Percentiles rank a stretch among this genome's conserved stretches.
These are phyloP conservation scores for Eumerus sabulonum DNA, from an alignment of 2,888 invertebrate species.

Conservation along the genomic window DNA sequence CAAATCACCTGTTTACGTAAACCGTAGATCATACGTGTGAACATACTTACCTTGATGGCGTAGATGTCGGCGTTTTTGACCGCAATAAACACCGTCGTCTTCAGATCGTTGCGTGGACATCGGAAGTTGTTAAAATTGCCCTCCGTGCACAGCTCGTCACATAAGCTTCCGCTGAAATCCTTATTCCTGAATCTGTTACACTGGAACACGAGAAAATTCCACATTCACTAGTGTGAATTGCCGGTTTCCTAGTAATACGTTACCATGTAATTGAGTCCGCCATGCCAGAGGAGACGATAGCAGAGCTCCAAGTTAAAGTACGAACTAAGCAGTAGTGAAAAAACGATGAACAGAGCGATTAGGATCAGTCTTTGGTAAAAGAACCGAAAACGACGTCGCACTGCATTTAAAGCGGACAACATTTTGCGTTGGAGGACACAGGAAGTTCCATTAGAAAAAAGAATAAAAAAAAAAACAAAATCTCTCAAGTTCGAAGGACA, in stretches of 20 bases:
- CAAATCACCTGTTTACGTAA: background rate
- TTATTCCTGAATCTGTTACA: conserved; percentile 75
- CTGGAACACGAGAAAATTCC: conserved; percentile 66
- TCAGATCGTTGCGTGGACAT: conserved; percentile 75
- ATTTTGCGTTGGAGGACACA: conserved; percentile 69
- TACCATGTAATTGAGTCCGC: conserved; percentile 76
- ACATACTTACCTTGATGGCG: conserved; percentile 74
- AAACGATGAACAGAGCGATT: conserved; percentile 73
- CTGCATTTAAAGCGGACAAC: conserved; percentile 72
- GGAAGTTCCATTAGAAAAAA: conserved; percentile 40
- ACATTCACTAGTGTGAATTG: background rate
- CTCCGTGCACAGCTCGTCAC: conserved; percentile 75
- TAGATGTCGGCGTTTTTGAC: conserved; percentile 77
- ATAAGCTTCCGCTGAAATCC: conserved; percentile 76
- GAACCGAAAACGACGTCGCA: conserved; percentile 75
- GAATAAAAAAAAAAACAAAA: no score
- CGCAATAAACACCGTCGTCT: conserved; percentile 76
- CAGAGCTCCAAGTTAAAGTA: conserved; percentile 77
- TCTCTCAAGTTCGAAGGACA: no score
- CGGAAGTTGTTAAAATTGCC: conserved; percentile 76
- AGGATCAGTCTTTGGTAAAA: conserved; percentile 74
- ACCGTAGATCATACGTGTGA: background rate
- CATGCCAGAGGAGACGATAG: conserved; percentile 76
- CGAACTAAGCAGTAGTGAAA: conserved; percentile 74
- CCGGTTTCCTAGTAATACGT: conserved; percentile 26